phyloP scores from a whole-genome alignment of 64 coral and sea anemone species.

The Montipora foliosa region DNA sequence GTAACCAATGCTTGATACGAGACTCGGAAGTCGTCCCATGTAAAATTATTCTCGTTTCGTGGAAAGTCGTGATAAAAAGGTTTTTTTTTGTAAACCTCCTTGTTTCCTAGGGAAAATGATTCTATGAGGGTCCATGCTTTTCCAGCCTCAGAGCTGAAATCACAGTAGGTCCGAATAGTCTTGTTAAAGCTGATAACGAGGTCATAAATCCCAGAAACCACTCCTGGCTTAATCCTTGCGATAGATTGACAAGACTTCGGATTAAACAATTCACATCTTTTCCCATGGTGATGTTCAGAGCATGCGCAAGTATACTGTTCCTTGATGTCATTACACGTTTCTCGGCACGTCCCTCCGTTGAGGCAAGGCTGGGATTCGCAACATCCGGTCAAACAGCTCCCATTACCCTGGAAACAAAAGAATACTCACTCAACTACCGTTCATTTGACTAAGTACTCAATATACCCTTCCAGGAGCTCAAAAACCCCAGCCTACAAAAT shows the following conservation, averaged over 20 bases:
- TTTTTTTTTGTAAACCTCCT: not conserved
- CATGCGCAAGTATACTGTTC: constrained; percentile 47
- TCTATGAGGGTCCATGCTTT: constrained; percentile 66
- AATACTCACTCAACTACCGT: too few relatives aligned
- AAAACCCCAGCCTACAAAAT: too few relatives aligned
- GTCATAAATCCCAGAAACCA: constrained; percentile 1
- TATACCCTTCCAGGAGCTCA: too few relatives aligned
- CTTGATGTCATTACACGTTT: constrained; percentile 31
- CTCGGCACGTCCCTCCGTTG: constrained; percentile 45
- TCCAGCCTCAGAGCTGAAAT: not conserved
- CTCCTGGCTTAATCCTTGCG: not conserved
- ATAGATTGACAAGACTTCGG: constrained; percentile 22
- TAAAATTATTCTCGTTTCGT: constrained; percentile 18
- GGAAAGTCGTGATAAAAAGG: constrained; percentile 40
- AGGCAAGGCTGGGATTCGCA: constrained; percentile 46
- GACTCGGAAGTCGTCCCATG: constrained; percentile 2
- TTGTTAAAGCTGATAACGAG: not conserved
- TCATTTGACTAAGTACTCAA: too few relatives aligned
- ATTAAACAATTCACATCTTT: constrained; percentile 20
- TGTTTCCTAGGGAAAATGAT: constrained; percentile 55
- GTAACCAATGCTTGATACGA: constrained; percentile 19
- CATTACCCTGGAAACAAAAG: not conserved
- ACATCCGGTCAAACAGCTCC: constrained; percentile 47
- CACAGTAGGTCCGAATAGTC: constrained; percentile 13
- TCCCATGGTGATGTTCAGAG: constrained; percentile 14